Conservation (phyloP, 2,113 vertebrate genomes). For the Stigmatopora nigra region DNA sequence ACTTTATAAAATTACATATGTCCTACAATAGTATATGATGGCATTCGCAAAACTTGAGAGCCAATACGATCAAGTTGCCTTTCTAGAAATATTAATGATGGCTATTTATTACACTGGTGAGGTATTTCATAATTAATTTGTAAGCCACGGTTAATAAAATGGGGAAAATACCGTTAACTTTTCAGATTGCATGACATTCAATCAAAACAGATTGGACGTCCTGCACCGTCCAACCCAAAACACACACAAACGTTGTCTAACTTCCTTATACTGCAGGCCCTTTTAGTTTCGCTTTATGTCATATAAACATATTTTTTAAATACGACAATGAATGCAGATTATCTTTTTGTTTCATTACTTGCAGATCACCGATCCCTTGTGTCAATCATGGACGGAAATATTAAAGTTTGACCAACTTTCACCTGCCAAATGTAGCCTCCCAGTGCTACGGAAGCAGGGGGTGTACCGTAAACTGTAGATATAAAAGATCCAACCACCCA, state of each 20-base stretch:
- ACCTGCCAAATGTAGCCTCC: constrained; percentile 14
- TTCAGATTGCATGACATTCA: too few species aligned
- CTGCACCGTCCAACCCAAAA: too few species aligned
- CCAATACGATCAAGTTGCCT: too few species aligned
- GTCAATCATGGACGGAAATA: not conserved
- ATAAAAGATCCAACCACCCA: not conserved
- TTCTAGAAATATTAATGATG: too few species aligned
- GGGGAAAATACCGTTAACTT: too few species aligned
- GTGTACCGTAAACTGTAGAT: not conserved
- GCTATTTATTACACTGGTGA: too few species aligned
- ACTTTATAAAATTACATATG: not conserved
- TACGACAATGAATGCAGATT: not conserved
- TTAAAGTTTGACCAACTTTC: constrained; percentile 44
- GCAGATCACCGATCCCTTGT: not conserved
- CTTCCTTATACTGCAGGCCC: not conserved
- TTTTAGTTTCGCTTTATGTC: not conserved
- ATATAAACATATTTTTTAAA: not conserved
- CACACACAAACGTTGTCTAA: not conserved
- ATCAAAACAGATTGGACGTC: too few species aligned
- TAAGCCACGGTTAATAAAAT: too few species aligned
- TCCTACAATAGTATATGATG: too few species aligned
- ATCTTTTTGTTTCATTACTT: not conserved
- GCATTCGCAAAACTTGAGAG: too few species aligned
- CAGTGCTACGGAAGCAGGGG: constrained; percentile 1
- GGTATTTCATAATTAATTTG: too few species aligned